Percentiles rank a stretch among this genome's conserved stretches.
phyloP scores from a whole-genome alignment of 2,888 invertebrate species.

The Phortica okadai region DNA sequence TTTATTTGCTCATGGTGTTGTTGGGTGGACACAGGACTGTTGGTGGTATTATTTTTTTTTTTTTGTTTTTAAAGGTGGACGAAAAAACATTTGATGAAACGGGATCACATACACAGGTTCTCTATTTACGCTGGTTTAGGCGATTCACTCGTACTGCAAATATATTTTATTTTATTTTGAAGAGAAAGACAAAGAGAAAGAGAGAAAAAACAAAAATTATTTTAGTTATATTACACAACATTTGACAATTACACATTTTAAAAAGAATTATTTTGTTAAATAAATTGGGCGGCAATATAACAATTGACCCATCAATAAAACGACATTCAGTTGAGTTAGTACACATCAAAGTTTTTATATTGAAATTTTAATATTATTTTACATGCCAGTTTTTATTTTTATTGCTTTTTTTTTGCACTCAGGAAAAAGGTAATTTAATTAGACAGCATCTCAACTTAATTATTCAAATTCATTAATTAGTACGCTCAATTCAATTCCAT shows the following conservation, averaged over 20 bases:
- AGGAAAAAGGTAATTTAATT: no score
- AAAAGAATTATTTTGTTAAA: no score
- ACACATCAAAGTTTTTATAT: no score
- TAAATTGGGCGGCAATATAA: no score
- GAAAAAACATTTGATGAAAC: constrained; percentile 50
- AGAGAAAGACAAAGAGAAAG: constrained; percentile 55
- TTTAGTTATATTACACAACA: constrained; percentile 55
- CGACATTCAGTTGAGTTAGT: no score
- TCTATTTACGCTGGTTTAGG: constrained; percentile 84
- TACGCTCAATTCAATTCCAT: no score
- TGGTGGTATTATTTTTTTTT: constrained; percentile 42
- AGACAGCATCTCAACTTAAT: no score
- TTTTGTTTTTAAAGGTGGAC: constrained; percentile 35
- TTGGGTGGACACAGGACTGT: constrained; percentile 43
- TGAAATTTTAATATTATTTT: not conserved
- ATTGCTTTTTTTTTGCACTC: no score
- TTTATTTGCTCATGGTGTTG: constrained; percentile 39
- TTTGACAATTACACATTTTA: not conserved
- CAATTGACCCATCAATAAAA: no score
- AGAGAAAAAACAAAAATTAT: constrained; percentile 54
- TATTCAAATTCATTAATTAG: no score
- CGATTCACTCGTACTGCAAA: constrained; percentile 94
- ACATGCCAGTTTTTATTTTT: not conserved
- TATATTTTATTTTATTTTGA: constrained; percentile 63
- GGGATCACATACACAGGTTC: constrained; percentile 47